A percentile compares a stretch with the other conserved stretches of the same genome.
Conservation (phyloP, 2,797 vertebrate genomes). For the Bradypus variegatus region DNA sequence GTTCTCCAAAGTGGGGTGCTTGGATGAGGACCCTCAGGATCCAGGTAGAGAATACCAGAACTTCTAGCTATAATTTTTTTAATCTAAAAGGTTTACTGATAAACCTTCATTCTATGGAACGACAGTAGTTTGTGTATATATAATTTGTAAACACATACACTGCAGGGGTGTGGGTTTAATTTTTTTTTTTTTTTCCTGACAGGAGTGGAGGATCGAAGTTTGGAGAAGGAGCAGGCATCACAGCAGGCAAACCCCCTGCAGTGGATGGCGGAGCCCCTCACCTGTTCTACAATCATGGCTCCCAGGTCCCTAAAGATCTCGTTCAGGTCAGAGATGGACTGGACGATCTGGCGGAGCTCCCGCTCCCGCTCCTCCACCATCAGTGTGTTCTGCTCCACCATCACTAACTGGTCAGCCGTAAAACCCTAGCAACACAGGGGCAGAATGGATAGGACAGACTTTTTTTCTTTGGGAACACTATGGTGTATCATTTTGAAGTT, state of each 20-base stretch:
- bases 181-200: background rate
- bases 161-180: too few relatives aligned
- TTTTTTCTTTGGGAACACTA: background rate
- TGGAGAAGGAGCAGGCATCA: background rate
- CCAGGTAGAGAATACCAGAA: background rate
- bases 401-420: constrained; percentile 89
- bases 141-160: background rate
- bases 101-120: background rate
- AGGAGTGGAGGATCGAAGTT: background rate
- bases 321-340: constrained; percentile 96
- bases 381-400: constrained; percentile 90
- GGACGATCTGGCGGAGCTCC: constrained; percentile 93
- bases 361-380: constrained; percentile 92
- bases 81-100: background rate
- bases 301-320: constrained; percentile 95
- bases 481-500: accelerated
- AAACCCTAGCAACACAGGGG: constrained; percentile 79
- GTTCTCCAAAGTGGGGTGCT: background rate
- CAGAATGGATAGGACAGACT: background rate
- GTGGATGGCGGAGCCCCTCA: constrained; percentile 6
- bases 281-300: constrained; percentile 85
- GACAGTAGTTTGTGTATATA: background rate
- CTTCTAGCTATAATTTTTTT: background rate
- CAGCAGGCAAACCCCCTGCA: accelerated
- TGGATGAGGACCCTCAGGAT: background rate